Percentiles rank a stretch among this genome's conserved stretches.
Evolutionary conservation across 2,888 invertebrate genomes (phyloP).

Genomic region (Aethes cnicana): DNA sequence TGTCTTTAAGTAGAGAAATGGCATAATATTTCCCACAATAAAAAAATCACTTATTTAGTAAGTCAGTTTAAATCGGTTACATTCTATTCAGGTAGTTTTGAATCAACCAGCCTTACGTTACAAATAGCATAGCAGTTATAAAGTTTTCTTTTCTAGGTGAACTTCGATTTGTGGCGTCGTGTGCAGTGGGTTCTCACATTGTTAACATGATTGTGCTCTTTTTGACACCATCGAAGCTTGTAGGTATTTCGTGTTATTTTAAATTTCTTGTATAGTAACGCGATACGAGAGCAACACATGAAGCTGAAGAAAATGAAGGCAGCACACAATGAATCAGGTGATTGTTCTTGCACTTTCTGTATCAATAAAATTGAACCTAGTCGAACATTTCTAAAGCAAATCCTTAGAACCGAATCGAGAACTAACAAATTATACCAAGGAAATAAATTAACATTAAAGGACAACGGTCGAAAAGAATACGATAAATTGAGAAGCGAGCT

Average conservation of each 20-base stretch:
- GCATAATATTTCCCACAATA: too few species aligned
- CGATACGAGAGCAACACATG: slow-evolving; percentile 25
- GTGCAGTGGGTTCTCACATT: not conserved
- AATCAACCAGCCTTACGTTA: not conserved
- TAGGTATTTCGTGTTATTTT: not conserved
- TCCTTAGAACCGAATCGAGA: slow-evolving; percentile 44
- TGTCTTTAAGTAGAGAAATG: too few species aligned
- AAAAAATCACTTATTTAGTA: too few species aligned
- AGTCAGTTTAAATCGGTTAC: too few species aligned
- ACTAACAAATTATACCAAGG: slow-evolving; percentile 50
- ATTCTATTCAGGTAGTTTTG: too few species aligned
- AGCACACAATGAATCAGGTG: slow-evolving; percentile 37
- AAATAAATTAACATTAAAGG: slow-evolving; percentile 52
- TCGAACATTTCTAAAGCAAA: slow-evolving; percentile 41
- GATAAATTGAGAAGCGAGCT: slow-evolving; percentile 35
- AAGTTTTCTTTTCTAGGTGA: not conserved
- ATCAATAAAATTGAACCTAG: slow-evolving; percentile 48
- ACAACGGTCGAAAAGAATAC: slow-evolving; percentile 43
- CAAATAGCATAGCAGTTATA: not conserved
- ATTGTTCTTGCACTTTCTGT: slow-evolving; percentile 54
- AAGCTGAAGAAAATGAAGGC: slow-evolving; percentile 45
- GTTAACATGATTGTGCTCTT: not conserved
- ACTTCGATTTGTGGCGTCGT: not conserved
- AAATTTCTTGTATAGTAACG: not conserved
- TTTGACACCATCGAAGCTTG: not conserved